phyloP scores from a whole-genome alignment of 2,797 vertebrate species.

The Astyanax mexicanus region DNA sequence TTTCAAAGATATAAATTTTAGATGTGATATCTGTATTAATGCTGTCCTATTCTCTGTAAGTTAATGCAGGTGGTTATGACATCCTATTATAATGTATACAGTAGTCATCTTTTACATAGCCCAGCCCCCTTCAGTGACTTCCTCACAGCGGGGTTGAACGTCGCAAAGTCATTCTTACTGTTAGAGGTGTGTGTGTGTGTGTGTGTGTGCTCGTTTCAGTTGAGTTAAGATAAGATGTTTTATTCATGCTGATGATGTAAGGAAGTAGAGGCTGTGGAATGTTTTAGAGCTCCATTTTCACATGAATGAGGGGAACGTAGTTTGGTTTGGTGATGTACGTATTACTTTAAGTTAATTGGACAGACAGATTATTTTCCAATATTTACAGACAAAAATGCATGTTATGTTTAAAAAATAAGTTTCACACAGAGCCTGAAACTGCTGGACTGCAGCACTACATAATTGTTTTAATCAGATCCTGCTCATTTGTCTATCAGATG shows the following conservation, averaged over 20 bases:
- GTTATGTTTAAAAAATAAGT: too few species aligned
- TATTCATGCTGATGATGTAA: conserved; percentile 74
- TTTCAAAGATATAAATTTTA: too few species aligned
- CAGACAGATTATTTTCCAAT: too few species aligned
- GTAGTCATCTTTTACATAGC: not conserved
- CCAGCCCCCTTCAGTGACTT: not conserved
- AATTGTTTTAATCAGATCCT: too few species aligned
- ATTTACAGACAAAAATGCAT: too few species aligned
- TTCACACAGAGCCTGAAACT: too few species aligned
- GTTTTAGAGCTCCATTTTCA: conserved; percentile 26
- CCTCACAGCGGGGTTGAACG: conserved; percentile 10
- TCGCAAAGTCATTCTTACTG: conserved; percentile 31
- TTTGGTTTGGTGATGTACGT: not conserved
- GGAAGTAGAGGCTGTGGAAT: conserved; percentile 61
- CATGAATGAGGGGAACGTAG: not conserved
- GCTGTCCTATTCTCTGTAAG: conserved; percentile 24
- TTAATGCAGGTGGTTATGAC: conserved; percentile 30
- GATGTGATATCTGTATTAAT: too few species aligned
- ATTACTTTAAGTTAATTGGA: too few species aligned
- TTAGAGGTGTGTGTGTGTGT: conserved; percentile 9
- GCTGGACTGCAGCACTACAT: too few species aligned
- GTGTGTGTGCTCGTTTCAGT: conserved; percentile 9
- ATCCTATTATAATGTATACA: conserved; percentile 26
- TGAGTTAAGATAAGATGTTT: conserved; percentile 62
- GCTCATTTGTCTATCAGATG: too few species aligned